Evolutionary conservation across 1,140 invertebrate genomes (phyloP).

Genomic region (Lepidurus apus): DNA sequence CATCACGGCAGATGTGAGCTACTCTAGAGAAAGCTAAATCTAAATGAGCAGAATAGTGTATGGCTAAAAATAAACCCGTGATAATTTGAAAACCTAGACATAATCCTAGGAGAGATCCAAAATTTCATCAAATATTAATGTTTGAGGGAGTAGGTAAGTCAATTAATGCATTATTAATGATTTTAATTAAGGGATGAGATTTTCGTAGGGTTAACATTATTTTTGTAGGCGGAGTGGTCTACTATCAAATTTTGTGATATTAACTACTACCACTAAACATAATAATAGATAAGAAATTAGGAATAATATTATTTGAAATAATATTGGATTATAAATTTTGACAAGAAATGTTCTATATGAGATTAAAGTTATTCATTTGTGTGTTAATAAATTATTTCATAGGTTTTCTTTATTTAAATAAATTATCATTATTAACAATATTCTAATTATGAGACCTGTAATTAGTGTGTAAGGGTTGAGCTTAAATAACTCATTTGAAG

Average conservation of each 20-base stretch:
- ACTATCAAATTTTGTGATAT: constrained; percentile 34
- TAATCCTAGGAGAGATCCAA: constrained; percentile 53
- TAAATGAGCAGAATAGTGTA: constrained; percentile 54
- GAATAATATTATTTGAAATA: constrained; percentile 25
- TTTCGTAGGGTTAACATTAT: constrained; percentile 38
- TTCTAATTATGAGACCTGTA: no score
- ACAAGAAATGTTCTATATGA: no score
- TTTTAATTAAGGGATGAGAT: constrained; percentile 39
- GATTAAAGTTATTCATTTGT: no score
- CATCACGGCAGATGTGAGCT: constrained; percentile 42
- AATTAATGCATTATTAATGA: constrained; percentile 38
- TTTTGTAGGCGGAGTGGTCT: constrained; percentile 34
- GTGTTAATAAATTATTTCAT: no score
- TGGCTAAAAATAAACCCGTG: constrained; percentile 54
- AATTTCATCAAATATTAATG: constrained; percentile 40
- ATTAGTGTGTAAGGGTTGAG: no score
- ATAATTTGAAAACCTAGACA: constrained; percentile 56
- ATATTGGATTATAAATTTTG: neutral
- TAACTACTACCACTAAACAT: constrained; percentile 36
- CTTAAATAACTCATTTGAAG: constrained; percentile 37
- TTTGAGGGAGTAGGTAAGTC: constrained; percentile 39
- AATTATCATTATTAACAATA: no score
- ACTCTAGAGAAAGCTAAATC: constrained; percentile 55
- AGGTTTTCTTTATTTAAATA: no score
- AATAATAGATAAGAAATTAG: constrained; percentile 37